These are phyloP conservation scores for Phoebastria nigripes DNA, from an alignment of 2,797 vertebrate genomes.

Conservation along the genomic window DNA sequence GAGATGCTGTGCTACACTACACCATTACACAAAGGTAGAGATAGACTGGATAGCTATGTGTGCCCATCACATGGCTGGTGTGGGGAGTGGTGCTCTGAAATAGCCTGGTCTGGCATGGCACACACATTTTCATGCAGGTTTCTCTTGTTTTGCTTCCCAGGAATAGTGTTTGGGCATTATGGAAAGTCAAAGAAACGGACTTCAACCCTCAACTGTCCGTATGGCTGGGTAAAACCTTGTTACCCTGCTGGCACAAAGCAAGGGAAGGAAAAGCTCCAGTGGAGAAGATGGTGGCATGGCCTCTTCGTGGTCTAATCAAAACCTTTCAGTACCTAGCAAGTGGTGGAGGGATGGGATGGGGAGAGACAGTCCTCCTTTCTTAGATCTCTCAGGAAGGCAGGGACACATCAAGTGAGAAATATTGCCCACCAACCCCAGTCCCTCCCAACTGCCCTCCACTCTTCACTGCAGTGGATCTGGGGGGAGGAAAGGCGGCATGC, in stretches of 20 bases:
- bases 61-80: rapidly evolving
- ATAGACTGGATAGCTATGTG: rapidly evolving
- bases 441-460: background rate
- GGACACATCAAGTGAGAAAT: rapidly evolving
- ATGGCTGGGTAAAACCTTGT: background rate
- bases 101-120: too few relatives aligned
- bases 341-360: background rate
- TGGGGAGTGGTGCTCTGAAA: background rate
- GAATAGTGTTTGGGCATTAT: too few relatives aligned
- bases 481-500: background rate
- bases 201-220: rapidly evolving
- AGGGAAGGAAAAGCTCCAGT: background rate
- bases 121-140: background rate
- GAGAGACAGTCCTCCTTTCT: background rate
- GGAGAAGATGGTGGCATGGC: background rate
- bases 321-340: too few relatives aligned
- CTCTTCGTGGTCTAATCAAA: background rate
- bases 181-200: background rate
- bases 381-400: background rate
- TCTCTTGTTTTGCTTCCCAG: background rate
- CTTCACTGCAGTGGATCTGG: rapidly evolving
- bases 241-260: background rate
- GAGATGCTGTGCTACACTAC: background rate
- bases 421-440: background rate
- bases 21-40: background rate